These are phyloP conservation scores for Diphyllodes magnificus DNA, from an alignment of 2,113 vertebrate genomes.

Conservation along the genomic window DNA sequence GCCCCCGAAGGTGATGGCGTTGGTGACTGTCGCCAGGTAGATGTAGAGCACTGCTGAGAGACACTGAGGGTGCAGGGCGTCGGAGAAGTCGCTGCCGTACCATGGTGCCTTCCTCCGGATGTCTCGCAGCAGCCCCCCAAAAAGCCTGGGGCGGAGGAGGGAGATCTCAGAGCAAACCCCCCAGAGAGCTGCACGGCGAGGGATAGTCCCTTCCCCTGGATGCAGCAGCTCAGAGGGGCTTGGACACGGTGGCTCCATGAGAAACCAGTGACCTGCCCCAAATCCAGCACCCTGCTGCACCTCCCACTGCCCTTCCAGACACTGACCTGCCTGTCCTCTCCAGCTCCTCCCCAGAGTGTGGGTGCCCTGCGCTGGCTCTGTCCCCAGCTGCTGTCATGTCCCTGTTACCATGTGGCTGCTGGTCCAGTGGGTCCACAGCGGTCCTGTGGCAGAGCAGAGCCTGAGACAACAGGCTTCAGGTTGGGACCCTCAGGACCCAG, in stretches of 20 bases:
- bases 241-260: neutral
- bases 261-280: neutral
- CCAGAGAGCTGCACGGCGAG: neutral
- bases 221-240: neutral
- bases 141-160: slow-evolving; percentile 50
- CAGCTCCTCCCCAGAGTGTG: slow-evolving; percentile 36
- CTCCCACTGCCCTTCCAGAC: neutral
- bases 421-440: neutral
- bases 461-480: neutral
- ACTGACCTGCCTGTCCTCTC: slow-evolving; percentile 73
- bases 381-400: neutral
- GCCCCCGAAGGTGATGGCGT: slow-evolving; percentile 78
- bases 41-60: slow-evolving; percentile 76
- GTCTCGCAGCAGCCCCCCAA: slow-evolving; percentile 75
- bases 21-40: slow-evolving; percentile 76
- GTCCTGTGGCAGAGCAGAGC: slow-evolving; percentile 40
- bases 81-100: slow-evolving; percentile 75
- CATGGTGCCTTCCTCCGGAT: slow-evolving; percentile 70
- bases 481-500: neutral
- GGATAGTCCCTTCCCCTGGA: neutral
- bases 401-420: neutral
- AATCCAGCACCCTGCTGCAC: neutral
- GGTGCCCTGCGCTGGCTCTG: neutral
- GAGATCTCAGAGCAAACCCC: neutral
- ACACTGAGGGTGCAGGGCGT: slow-evolving; percentile 75